phyloP scores from a whole-genome alignment of 2,888 invertebrate species.

The Sinhomidia bicolor region DNA sequence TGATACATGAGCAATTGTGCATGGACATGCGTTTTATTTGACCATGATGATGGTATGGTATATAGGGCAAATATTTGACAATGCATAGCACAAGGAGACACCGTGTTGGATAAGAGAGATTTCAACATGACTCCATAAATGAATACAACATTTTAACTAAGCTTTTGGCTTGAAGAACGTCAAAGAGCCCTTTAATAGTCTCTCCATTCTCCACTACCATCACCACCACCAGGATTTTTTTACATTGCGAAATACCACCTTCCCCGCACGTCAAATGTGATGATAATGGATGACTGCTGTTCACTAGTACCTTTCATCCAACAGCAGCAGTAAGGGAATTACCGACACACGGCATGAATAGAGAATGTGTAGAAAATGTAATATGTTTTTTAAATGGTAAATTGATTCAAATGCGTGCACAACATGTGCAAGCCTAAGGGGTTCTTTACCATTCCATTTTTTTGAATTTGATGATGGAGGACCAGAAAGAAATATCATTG shows the following conservation, averaged over 20 bases:
- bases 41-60: not conserved
- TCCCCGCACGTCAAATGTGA: slow-evolving; percentile 15
- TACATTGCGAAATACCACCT: slow-evolving; percentile 35
- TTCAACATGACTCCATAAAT: slow-evolving; percentile 8
- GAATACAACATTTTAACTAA: not conserved
- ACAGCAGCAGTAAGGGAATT: not conserved
- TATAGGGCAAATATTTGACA: not conserved
- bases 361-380: slow-evolving; percentile 7
- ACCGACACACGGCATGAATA: slow-evolving; percentile 3
- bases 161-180: not conserved
- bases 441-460: slow-evolving; percentile 17
- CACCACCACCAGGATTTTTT: slow-evolving; percentile 12
- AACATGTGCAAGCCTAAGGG: slow-evolving; percentile 44
- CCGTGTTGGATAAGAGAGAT: not conserved
- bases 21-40: slow-evolving; percentile 47
- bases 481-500: not conserved
- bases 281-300: slow-evolving; percentile 25
- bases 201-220: not conserved
- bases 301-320: slow-evolving; percentile 12
- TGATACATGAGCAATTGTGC: slow-evolving; percentile 53
- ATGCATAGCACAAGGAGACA: not conserved
- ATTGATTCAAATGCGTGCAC: not conserved
- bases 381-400: not conserved
- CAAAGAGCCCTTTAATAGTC: slow-evolving; percentile 11
- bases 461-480: not conserved